Percentiles rank a stretch among this genome's conserved stretches.
phyloP scores from a whole-genome alignment of 2,888 invertebrate species.

The Lysandra bellargus region DNA sequence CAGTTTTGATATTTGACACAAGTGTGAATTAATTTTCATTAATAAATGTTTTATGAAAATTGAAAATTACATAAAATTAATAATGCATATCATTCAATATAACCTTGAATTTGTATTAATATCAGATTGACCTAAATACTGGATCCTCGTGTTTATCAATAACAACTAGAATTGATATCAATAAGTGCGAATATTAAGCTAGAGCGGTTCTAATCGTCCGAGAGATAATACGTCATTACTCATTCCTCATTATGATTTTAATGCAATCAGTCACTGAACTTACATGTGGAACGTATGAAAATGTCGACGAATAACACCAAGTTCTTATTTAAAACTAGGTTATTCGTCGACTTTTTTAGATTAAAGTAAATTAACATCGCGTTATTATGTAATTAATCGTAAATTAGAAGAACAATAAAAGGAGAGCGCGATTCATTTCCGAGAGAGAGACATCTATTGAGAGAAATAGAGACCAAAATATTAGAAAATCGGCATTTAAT shows the following conservation, averaged over 20 bases:
- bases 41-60: neutral
- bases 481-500: too few relatives aligned
- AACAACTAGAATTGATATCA: constrained; percentile 51
- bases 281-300: neutral
- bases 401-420: too few relatives aligned
- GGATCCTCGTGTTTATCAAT: constrained; percentile 72
- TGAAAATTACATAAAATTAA: neutral
- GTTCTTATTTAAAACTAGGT: too few relatives aligned
- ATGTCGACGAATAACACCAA: neutral
- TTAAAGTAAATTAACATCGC: too few relatives aligned
- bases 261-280: constrained; percentile 8
- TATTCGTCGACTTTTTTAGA: too few relatives aligned
- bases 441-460: neutral
- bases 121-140: constrained; percentile 72
- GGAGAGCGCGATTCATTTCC: neutral
- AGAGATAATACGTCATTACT: neutral
- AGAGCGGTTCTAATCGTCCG: neutral
- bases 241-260: neutral
- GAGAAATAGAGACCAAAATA: neutral
- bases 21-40: neutral
- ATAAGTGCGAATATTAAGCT: constrained; percentile 36
- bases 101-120: constrained; percentile 61
- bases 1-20: neutral
- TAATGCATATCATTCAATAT: constrained; percentile 51
- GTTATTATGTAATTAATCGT: too few relatives aligned